These are phyloP conservation scores for Octopus bimaculoides DNA, from an alignment of 1,140 invertebrate genomes.

Conservation along the genomic window DNA sequence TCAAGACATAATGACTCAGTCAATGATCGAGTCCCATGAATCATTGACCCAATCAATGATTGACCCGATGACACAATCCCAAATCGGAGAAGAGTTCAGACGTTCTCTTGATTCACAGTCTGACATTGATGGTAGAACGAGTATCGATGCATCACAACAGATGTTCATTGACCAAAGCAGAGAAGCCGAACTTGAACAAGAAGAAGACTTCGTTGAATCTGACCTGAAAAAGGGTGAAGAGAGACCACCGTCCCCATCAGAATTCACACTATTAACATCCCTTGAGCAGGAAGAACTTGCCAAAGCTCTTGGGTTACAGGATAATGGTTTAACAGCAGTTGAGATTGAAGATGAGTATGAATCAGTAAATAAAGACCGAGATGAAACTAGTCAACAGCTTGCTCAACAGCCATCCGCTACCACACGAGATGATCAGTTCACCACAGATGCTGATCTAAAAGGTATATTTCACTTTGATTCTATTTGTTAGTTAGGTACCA, in stretches of 20 bases:
- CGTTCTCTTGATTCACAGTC: constrained; percentile 5
- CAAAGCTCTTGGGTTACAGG: constrained; percentile 30
- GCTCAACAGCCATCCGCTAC: too few relatives aligned
- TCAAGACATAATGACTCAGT: not conserved
- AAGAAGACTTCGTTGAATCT: not conserved
- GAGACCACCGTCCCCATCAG: constrained; percentile 51
- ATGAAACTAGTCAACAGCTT: not conserved
- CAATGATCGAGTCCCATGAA: not conserved
- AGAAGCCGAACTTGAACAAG: constrained; percentile 20
- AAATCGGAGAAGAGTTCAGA: not conserved
- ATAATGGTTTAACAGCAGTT: not conserved
- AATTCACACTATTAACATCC: constrained; percentile 50
- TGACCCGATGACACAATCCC: not conserved
- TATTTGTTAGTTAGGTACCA: too few relatives aligned
- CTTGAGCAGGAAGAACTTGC: constrained; percentile 48
- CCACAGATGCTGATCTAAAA: too few relatives aligned
- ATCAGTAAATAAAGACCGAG: not conserved
- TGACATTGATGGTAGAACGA: constrained; percentile 40
- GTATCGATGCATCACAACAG: constrained; percentile 44
- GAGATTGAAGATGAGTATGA: constrained; percentile 21
- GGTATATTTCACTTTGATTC: too few relatives aligned
- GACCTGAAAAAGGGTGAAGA: constrained; percentile 21
- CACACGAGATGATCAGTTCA: too few relatives aligned
- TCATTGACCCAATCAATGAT: not conserved
- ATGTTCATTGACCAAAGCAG: constrained; percentile 50